These are phyloP conservation scores for Macquaria australasica DNA, from an alignment of 2,113 vertebrate species.

Conservation along the genomic window DNA sequence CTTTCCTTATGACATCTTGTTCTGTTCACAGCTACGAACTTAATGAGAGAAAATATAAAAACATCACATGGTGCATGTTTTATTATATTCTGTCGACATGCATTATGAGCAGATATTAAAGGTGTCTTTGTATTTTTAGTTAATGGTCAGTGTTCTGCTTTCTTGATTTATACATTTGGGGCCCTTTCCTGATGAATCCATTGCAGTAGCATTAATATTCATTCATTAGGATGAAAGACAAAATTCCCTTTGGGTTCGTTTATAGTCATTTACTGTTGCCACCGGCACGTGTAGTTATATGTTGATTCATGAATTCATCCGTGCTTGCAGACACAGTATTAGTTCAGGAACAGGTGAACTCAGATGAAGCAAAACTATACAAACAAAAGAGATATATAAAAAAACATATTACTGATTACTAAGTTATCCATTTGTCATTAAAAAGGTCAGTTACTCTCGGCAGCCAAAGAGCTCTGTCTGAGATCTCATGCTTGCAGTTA, in stretches of 20 bases:
- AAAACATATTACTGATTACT: background rate
- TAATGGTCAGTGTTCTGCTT: background rate
- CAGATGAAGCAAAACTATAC: background rate
- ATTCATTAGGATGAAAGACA: background rate
- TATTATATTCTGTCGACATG: background rate
- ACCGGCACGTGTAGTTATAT: background rate
- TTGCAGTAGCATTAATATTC: background rate
- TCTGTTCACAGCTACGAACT: background rate
- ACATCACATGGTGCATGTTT: background rate
- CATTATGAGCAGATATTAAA: background rate
- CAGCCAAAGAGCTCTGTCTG: background rate
- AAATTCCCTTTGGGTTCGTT: background rate
- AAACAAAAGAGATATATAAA: background rate
- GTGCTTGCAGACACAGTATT: background rate
- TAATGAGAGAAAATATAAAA: background rate
- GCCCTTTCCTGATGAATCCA: background rate
- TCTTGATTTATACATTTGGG: background rate
- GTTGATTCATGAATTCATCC: constrained; percentile 3
- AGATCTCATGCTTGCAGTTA: background rate
- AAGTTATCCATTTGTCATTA: background rate
- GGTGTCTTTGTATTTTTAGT: background rate
- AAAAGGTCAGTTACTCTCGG: background rate
- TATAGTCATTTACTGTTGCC: background rate
- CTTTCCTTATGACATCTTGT: background rate
- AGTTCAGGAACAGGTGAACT: background rate